A percentile compares a stretch with the other conserved stretches of the same genome.
These are phyloP conservation scores for Myiozetetes cayanensis DNA, from an alignment of 2,113 vertebrate genomes.

Conservation along the genomic window DNA sequence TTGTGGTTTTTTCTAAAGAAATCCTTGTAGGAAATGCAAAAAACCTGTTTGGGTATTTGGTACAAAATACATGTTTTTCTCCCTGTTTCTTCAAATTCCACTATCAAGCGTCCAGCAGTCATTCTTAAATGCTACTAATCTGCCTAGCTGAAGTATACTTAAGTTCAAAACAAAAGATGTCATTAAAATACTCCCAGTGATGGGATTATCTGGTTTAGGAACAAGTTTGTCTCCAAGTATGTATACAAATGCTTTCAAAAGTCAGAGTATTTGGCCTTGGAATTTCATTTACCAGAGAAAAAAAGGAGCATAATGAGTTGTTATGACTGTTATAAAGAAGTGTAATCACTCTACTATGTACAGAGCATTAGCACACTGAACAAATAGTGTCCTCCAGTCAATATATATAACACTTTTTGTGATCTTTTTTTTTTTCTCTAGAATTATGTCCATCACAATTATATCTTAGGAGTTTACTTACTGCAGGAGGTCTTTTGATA, in stretches of 20 bases:
- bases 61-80: neutral
- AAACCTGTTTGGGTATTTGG: neutral
- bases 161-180: neutral
- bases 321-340: neutral
- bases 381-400: neutral
- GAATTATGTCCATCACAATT: neutral
- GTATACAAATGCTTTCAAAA: neutral
- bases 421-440: neutral
- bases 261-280: neutral
- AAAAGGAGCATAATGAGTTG: neutral
- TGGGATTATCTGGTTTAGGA: neutral
- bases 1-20: neutral
- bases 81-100: neutral
- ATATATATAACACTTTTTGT: neutral
- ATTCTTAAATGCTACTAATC: neutral
- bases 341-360: neutral
- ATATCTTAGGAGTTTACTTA: neutral
- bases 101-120: neutral
- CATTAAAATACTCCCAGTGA: neutral
- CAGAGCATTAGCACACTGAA: neutral
- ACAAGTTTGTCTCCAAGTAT: neutral
- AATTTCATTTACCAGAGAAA: neutral
- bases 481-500: neutral
- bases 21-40: neutral
- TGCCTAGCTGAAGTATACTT: neutral